Base-by-base conservation (phyloP, 1,140 invertebrate species). In the Hormaphis cornu region DNA sequence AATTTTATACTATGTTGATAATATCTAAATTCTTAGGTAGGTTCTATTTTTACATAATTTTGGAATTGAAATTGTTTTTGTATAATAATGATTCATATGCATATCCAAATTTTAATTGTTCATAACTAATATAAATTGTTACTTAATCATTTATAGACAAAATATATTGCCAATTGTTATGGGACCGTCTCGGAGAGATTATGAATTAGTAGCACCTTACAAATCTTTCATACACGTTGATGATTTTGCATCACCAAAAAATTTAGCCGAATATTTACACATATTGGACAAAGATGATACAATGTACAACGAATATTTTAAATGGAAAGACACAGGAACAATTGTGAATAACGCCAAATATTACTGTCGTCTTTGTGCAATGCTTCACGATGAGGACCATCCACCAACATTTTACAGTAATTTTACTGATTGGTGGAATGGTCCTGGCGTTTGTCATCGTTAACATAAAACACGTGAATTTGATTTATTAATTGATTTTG, bases 111-210 rank as follows among this genome's bases (percentile, higher is more conserved):
- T 4, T 33, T 4, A 4, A 33, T 33, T 9, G 9, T 33, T 33
- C 9, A 9, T 33, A 9, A 33, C 5, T 33, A 33, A 33, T 33
- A 33, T 33, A 4, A 33, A 33, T 33, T 9, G 30, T 33, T 4
- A 6, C 9, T 33, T 33, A 9, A 6, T 33, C 30, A 33, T 72
- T 78, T 78, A 20, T 77, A 94, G 91, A 69, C 87, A 93, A 73
- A 88, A 92, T 75, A 85, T 94, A 12, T 78, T 97, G 52, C 93
- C 93, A 0, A 92, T 97, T 56, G 95, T 96, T n/a, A 97, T 98
- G 93, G 96, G 96, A 2, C 95, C 92, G 1, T 84, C 88, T 40
- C 87, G 87, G 0, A 86, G 89, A 42, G 94, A 98, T 76, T 98
- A 98, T 79, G 86, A 86, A 63, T 84, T 86, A 33, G 86, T 84